A percentile compares a stretch with the other conserved stretches of the same genome.
Evolutionary conservation across 2,888 invertebrate species (phyloP).

Genomic region (Leptinotarsa haldemani): DNA sequence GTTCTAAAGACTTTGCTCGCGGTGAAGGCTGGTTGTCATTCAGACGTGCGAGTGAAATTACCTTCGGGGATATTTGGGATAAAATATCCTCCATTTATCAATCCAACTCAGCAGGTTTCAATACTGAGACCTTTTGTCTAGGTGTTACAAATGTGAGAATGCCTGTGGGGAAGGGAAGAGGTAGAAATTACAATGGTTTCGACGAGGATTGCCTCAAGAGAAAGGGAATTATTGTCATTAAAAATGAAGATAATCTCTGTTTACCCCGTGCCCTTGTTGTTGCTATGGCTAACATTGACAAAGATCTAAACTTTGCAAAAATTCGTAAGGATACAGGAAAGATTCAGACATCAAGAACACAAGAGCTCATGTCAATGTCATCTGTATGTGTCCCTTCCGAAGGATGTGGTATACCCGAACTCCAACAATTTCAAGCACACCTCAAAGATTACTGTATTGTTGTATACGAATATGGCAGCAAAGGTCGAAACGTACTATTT

Average conservation of each 20-base stretch:
- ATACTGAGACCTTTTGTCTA: too few relatives aligned
- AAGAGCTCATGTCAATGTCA: neutral
- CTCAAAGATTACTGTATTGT: neutral
- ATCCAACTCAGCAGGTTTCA: too few relatives aligned
- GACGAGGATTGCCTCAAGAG: too few relatives aligned
- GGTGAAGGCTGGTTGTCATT: neutral
- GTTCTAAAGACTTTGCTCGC: neutral
- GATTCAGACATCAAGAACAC: too few relatives aligned
- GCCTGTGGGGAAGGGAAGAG: too few relatives aligned
- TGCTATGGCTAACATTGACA: conserved; percentile 28
- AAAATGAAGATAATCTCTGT: conserved; percentile 27
- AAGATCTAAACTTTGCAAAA: neutral
- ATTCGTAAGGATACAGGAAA: too few relatives aligned
- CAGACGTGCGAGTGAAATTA: neutral
- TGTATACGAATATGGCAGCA: neutral
- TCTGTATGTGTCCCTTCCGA: neutral
- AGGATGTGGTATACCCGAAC: neutral
- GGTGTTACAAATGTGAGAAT: too few relatives aligned
- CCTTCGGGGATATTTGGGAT: too few relatives aligned
- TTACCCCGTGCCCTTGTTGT: conserved; percentile 39
- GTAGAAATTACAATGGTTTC: too few relatives aligned
- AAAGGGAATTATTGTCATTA: too few relatives aligned
- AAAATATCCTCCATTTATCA: too few relatives aligned
- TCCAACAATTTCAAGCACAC: neutral
- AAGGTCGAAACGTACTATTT: neutral